Percentiles rank a stretch among this genome's conserved stretches.
These are phyloP conservation scores for Enteromius anoplus DNA, from an alignment of 2,797 vertebrate species.

Conservation along the genomic window DNA sequence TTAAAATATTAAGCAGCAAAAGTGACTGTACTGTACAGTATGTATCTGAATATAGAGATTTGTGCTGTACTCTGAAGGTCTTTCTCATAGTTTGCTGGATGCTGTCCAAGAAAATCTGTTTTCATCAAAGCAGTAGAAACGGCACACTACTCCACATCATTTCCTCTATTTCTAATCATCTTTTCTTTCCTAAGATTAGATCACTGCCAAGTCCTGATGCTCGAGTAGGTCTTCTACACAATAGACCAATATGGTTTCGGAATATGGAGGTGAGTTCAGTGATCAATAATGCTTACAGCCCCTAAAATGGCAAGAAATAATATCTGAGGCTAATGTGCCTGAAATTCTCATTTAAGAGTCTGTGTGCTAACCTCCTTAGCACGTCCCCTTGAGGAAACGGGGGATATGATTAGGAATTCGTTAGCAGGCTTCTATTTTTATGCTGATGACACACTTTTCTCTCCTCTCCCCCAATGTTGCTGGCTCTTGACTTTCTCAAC, in stretches of 20 bases:
- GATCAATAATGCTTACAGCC: constrained; percentile 71
- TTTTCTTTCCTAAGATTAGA: constrained; percentile 30
- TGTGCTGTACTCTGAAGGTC: background rate
- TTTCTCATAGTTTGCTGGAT: constrained; percentile 15
- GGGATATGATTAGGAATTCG: constrained; percentile 84
- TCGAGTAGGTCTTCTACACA: constrained; percentile 26
- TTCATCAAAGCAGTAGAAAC: constrained; percentile 20
- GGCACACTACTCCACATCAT: constrained; percentile 26
- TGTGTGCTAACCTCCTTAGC: constrained; percentile 80
- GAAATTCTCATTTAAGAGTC: constrained; percentile 76
- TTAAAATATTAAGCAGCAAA: background rate
- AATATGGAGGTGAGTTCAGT: constrained; percentile 65
- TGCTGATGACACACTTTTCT: constrained; percentile 84
- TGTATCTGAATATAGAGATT: background rate
- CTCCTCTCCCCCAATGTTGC: constrained; percentile 51
- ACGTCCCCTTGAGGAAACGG: constrained; percentile 76
- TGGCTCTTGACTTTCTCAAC: constrained; percentile 59
- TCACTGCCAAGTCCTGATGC: constrained; percentile 29
- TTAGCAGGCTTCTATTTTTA: constrained; percentile 84
- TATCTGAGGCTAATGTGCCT: constrained; percentile 75
- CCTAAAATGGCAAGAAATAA: constrained; percentile 74
- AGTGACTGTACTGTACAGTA: background rate
- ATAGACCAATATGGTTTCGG: constrained; percentile 41
- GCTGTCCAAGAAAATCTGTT: constrained; percentile 8
- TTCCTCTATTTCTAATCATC: constrained; percentile 37